Base-by-base conservation (phyloP, 2,113 vertebrate species). In the Phalacrocorax pelagicus region DNA sequence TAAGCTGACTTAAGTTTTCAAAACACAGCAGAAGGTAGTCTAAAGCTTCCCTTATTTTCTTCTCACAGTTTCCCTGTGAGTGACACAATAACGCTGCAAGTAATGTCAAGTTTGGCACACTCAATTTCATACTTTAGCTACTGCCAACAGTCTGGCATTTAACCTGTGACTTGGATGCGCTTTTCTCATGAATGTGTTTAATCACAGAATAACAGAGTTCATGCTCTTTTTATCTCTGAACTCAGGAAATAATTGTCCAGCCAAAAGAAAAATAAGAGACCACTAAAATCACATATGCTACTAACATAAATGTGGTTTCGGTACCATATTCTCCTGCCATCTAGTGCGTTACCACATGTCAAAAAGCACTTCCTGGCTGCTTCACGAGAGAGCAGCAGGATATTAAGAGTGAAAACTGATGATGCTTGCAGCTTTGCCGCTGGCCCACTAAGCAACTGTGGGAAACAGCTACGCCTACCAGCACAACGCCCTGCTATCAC, bases 241-340 rank as follows among this genome's bases (percentile, higher is more conserved):
- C 58, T 22, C 32, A 34, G 18, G 5, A 62, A 77, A 59, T 10
- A 62, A 63, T 1, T 5, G 5, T 9, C 22, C 3, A 15, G 70
- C 8, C 63, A 77, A 62, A 44, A 61, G 5, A n/a, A 65, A 73
- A 58, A 7, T 6, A 52, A 14, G 44, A 29, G 6, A 46, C 34
- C 4, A 9, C 9, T 44, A 22, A 38, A 77, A 44, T 15, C 1
- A 20, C 58, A 52, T 1, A 21, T 0, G 0, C 3, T 26, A 14
- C 29, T 17, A 54, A 24, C 2, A 61, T 1, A 44, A 26, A 17
- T 0, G 0, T 1, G 1, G 27, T 88, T 58, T 6, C 52, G 55
- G 26, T 12, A 26, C 34, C 29, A 11, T 7, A 22, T n/a, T 75
- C 38, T 86, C 32, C 92, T 63, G 19, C 40, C 58, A 23, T 1